phyloP scores from a whole-genome alignment of 2,888 invertebrate species.

The Aquatica leii region DNA sequence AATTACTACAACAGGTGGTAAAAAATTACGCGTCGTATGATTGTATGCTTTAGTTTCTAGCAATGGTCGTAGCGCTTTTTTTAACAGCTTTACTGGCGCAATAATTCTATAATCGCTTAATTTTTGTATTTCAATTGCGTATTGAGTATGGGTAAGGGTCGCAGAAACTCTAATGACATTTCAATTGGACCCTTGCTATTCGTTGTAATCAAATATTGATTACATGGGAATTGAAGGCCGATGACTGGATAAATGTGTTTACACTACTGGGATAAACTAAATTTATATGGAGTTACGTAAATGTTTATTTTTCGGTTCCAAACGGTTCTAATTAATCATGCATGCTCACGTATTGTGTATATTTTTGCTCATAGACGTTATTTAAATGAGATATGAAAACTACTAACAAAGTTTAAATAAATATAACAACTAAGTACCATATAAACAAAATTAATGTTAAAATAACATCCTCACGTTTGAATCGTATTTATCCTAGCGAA shows the following conservation, averaged over 20 bases:
- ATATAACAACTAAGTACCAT: no score
- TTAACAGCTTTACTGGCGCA: not conserved
- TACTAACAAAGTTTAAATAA: not conserved
- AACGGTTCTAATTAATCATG: constrained; percentile 6
- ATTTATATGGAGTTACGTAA: constrained; percentile 2
- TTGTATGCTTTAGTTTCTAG: not conserved
- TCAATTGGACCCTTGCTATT: constrained; percentile 5
- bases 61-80: not conserved
- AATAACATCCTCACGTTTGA: no score
- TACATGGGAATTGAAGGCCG: constrained; percentile 6
- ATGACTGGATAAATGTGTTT: constrained; percentile 17
- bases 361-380: not conserved
- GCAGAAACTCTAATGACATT: not conserved
- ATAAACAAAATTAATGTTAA: no score
- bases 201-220: constrained; percentile 11
- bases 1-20: constrained; percentile 48
- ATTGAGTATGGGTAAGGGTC: constrained; percentile 1
- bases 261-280: constrained; percentile 10
- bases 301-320: not conserved
- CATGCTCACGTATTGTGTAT: not conserved
- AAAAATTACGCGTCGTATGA: constrained; percentile 35
- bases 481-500: no score
- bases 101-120: not conserved
- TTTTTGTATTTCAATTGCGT: not conserved
- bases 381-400: not conserved